These are phyloP conservation scores for Ailurus styani DNA, from an alignment of 2,113 vertebrate genomes.

Conservation along the genomic window DNA sequence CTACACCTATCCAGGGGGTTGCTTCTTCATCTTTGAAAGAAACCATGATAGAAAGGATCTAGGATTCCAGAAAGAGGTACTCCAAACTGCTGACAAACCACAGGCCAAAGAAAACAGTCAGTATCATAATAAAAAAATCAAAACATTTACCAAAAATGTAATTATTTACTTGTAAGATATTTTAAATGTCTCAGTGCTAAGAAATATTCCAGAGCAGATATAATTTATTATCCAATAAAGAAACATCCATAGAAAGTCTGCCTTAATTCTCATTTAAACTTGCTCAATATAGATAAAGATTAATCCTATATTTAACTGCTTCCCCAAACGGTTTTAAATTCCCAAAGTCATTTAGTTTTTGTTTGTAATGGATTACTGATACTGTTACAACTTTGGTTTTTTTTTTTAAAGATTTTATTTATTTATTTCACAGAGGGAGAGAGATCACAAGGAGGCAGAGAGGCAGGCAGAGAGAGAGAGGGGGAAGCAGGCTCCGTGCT, in stretches of 20 bases:
- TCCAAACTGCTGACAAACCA: background rate
- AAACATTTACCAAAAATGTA: background rate
- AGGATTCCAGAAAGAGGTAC: background rate
- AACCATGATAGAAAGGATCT: background rate
- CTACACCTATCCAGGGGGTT: background rate
- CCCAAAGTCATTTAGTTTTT: background rate
- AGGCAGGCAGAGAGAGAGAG: no score
- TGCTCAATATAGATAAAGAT: background rate
- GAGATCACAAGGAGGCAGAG: no score
- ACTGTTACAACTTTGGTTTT: background rate
- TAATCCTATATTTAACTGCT: background rate
- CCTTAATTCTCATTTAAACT: background rate
- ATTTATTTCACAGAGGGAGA: no score
- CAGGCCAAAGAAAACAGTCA: background rate
- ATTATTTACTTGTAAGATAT: background rate
- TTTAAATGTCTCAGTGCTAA: background rate
- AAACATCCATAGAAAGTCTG: background rate
- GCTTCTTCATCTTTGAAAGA: background rate
- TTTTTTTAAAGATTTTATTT: no score
- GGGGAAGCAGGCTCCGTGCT: no score
- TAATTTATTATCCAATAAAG: background rate
- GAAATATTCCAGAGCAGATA: slow-evolving; percentile 17
- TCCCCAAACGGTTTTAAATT: background rate
- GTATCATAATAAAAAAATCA: background rate
- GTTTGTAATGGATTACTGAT: background rate